Conservation (phyloP, 2,888 invertebrate species). For the Macaria notata region DNA sequence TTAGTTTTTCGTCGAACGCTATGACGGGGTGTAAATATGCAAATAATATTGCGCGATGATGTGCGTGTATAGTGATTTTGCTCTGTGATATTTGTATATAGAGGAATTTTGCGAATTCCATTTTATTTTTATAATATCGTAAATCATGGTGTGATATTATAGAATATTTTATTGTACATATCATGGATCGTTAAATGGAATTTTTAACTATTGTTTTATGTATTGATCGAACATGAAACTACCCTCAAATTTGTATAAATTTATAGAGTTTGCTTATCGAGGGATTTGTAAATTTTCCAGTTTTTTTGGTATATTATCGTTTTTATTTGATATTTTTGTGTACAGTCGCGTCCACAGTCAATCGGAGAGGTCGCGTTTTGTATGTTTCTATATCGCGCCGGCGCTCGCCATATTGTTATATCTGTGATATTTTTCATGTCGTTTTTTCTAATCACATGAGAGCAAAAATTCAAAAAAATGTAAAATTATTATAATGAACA, state of each 20-base stretch:
- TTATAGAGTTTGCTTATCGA: constrained; percentile 59
- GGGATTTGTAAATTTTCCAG: constrained; percentile 67
- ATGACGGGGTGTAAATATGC: too few species aligned
- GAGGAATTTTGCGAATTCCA: constrained; percentile 60
- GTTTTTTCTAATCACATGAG: constrained; percentile 33
- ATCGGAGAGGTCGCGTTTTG: constrained; percentile 68
- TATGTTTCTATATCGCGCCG: constrained; percentile 53
- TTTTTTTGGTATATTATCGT: constrained; percentile 52
- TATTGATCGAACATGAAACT: constrained; percentile 20
- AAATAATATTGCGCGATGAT: too few species aligned
- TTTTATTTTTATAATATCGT: constrained; percentile 53
- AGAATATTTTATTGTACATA: constrained; percentile 58
- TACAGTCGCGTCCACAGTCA: constrained; percentile 61
- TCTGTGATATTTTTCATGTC: constrained; percentile 68
- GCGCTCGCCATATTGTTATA: constrained; percentile 51
- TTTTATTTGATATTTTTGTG: constrained; percentile 72
- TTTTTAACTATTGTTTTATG: constrained; percentile 58
- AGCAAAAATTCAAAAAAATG: constrained; percentile 65
- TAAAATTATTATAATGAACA: constrained; percentile 55
- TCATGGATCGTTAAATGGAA: constrained; percentile 47
- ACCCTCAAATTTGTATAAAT: constrained; percentile 35
- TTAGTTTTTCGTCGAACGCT: too few species aligned
- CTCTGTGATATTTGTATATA: constrained; percentile 73
- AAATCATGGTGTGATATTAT: constrained; percentile 59
- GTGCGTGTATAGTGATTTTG: constrained; percentile 29